Base-by-base conservation (phyloP, 2,113 vertebrate species). In the Nyctibius bracteatus region DNA sequence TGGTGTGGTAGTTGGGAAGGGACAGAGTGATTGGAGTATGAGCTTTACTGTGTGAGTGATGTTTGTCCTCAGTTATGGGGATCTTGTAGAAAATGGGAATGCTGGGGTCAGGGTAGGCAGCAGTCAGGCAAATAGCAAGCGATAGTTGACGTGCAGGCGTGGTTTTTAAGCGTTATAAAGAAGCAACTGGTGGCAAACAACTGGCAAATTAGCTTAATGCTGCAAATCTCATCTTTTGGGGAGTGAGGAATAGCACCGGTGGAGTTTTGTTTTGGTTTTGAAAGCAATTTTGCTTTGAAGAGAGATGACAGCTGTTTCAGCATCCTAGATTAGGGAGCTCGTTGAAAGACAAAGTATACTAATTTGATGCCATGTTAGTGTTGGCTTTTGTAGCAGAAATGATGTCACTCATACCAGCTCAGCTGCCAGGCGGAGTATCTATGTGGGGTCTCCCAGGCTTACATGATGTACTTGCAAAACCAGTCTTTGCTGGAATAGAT, bases 11-110 rank as follows among this genome's bases (percentile, higher is more conserved):
- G 15, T 27, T 39, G 19, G 61, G 62, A 35, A 47, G 14, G 57
- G n/a, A 30, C 22, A 1, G 4, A 3, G 22, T 4, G n/a, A 7
- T 16, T 19, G 43, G 63, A 67, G 43, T 4, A 2, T 3, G n/a
- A 47, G 55, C 43, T 35, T 35, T 17, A 16, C n/a, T 39, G 68
- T 58, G 12, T 0, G 2, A 35, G 31, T 11, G 54, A 11, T n/a
- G 44, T 25, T 57, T 44, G 59, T 17, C 86, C 39, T 68, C 27
- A 13, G 58, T n/a, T 52, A 11, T 1, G 25, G 49, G 19, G 24
- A 43, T 35, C 61, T 51, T 15, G 49, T 10, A 70, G 61, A 22
- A 35, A 52, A 35, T 1, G 28, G 51, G 73, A 46, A 22, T 5
- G 30, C 44, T 31, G 73, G 49, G 67, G 21, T 27, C 31, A 11